Conservation (phyloP, 2,888 invertebrate genomes). For the Cerastis leucographa region DNA sequence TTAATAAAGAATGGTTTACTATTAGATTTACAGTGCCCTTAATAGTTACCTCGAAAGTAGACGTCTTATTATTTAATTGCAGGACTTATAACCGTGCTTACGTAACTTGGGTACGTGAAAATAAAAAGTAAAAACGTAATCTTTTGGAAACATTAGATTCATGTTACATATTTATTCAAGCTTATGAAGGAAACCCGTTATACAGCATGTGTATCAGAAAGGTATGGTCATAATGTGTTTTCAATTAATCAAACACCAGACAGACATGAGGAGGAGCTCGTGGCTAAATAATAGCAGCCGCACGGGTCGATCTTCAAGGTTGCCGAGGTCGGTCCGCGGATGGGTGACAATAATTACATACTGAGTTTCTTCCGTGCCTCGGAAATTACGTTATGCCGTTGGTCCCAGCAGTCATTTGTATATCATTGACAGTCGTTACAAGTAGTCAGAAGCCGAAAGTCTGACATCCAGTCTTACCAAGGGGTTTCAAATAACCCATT, state of each 20-base stretch:
- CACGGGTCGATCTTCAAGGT: no score
- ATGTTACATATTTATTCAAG: background rate
- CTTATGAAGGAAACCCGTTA: background rate
- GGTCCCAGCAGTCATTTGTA: no score
- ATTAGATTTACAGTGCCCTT: slow-evolving; percentile 1
- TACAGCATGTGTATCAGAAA: background rate
- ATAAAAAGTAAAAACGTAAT: background rate
- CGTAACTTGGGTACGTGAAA: background rate
- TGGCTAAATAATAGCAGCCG: no score
- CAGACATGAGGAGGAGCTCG: no score
- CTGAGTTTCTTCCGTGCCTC: no score
- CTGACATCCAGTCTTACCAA: no score
- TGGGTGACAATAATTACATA: no score
- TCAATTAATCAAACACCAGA: background rate
- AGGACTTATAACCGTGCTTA: background rate
- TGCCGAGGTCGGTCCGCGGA: no score
- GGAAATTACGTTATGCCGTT: no score
- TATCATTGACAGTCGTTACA: no score
- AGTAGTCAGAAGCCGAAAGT: no score
- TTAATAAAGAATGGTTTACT: slow-evolving; percentile 37
- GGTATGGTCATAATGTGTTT: background rate
- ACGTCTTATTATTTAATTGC: background rate
- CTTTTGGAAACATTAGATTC: background rate
- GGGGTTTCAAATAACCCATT: no score
- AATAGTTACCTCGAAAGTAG: slow-evolving; percentile 4